Conservation (phyloP, 2,888 invertebrate genomes). For the Aquatica leii region DNA sequence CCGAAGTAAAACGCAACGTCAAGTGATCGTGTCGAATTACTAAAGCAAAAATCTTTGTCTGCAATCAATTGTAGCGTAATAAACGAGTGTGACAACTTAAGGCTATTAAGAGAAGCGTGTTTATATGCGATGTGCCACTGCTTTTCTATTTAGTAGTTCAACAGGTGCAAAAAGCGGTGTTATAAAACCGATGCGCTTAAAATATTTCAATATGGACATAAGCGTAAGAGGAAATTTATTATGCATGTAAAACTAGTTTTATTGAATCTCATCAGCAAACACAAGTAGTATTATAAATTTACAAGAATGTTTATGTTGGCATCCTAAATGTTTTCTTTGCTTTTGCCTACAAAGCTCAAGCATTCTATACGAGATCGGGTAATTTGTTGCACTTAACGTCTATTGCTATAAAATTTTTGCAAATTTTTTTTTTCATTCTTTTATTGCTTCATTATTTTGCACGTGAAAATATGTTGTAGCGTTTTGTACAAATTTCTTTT, state of each 20-base stretch:
- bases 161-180: conserved; percentile 9
- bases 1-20: background rate
- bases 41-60: background rate
- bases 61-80: background rate
- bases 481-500: too few species aligned
- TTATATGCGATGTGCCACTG: background rate
- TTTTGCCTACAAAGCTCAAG: too few species aligned
- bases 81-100: conserved; percentile 3
- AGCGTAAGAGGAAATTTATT: background rate
- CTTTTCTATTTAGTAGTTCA: background rate
- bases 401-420: too few species aligned
- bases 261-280: background rate
- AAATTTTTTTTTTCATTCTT: too few species aligned
- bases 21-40: conserved; percentile 3
- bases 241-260: background rate
- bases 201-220: background rate
- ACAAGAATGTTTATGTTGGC: too few species aligned
- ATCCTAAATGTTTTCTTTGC: too few species aligned
- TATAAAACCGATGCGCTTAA: background rate
- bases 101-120: background rate
- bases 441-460: too few species aligned
- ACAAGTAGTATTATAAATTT: too few species aligned
- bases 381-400: too few species aligned
- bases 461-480: too few species aligned
- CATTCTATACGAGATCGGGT: too few species aligned